phyloP scores from a whole-genome alignment of 2,113 vertebrate species.

The Nothobranchius kuhntae region DNA sequence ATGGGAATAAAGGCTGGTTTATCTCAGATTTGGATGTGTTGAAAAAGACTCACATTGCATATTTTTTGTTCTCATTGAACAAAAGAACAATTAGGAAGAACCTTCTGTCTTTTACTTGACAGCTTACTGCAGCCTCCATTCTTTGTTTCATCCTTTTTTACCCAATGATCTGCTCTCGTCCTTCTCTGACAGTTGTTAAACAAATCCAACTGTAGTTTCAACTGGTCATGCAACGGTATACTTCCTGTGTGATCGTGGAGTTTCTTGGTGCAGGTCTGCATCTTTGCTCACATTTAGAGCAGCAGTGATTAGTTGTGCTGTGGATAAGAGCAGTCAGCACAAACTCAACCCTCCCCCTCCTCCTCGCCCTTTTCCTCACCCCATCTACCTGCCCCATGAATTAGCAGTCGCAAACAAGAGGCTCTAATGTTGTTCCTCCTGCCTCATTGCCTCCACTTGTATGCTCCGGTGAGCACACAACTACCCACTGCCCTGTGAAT shows the following conservation, averaged over 20 bases:
- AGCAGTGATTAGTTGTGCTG: slow-evolving; percentile 59
- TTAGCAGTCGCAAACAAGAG: slow-evolving; percentile 65
- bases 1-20: no score
- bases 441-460: slow-evolving; percentile 69
- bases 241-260: slow-evolving; percentile 27
- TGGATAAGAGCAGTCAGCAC: slow-evolving; percentile 39
- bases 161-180: neutral
- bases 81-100: neutral
- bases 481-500: slow-evolving; percentile 52
- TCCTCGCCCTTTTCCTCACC: neutral
- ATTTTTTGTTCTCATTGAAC: slow-evolving; percentile 31
- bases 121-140: neutral
- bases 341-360: neutral
- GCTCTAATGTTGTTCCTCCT: slow-evolving; percentile 69
- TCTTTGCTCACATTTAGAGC: slow-evolving; percentile 50
- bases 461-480: slow-evolving; percentile 64
- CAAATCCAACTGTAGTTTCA: slow-evolving; percentile 27
- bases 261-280: slow-evolving; percentile 7
- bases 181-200: slow-evolving; percentile 6
- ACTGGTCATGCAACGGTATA: slow-evolving; percentile 37
- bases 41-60: neutral
- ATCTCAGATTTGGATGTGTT: no score
- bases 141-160: neutral
- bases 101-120: slow-evolving; percentile 12
- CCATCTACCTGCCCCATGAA: slow-evolving; percentile 49